Evolutionary conservation across 2,888 invertebrate genomes (phyloP).

Genomic region (Tinea pellionella): DNA sequence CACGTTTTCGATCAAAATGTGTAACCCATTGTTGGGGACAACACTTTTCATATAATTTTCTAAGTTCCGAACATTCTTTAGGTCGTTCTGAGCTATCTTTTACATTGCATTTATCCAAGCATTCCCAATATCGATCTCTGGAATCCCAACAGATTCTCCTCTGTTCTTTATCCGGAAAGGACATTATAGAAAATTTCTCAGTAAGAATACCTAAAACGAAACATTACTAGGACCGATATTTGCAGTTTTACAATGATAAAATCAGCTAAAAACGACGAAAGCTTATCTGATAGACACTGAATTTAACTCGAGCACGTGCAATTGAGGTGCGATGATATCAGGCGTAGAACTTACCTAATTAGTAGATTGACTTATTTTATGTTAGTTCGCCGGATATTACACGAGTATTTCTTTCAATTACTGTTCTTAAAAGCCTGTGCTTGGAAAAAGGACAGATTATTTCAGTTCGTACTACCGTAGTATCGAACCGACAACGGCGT

Average conservation of each 20-base stretch:
- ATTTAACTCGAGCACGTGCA: not conserved
- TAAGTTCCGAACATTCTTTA: conserved; percentile 74
- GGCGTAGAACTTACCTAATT: too few species aligned
- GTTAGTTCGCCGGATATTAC: too few species aligned
- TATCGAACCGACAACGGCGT: not conserved
- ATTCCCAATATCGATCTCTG: conserved; percentile 91
- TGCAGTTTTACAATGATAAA: not conserved
- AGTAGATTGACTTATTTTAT: too few species aligned
- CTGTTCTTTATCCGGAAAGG: conserved; percentile 83
- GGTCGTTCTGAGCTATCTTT: conserved; percentile 67
- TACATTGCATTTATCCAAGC: conserved; percentile 78
- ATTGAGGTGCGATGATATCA: too few species aligned
- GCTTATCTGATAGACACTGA: not conserved
- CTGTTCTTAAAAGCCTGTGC: too few species aligned
- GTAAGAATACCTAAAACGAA: conserved; percentile 42
- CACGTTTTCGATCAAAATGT: conserved; percentile 92
- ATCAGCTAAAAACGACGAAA: not conserved
- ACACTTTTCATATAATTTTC: conserved; percentile 79
- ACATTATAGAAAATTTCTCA: conserved; percentile 66
- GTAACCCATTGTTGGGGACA: conserved; percentile 92
- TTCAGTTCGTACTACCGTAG: too few species aligned
- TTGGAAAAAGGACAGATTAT: too few species aligned
- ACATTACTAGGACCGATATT: conserved; percentile 15
- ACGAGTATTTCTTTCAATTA: too few species aligned
- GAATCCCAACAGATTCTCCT: conserved; percentile 86